Evolutionary conservation across 2,797 vertebrate species (phyloP), one percentile per base, ranked within the genome.

Genomic region (Podargus strigoides): DNA sequence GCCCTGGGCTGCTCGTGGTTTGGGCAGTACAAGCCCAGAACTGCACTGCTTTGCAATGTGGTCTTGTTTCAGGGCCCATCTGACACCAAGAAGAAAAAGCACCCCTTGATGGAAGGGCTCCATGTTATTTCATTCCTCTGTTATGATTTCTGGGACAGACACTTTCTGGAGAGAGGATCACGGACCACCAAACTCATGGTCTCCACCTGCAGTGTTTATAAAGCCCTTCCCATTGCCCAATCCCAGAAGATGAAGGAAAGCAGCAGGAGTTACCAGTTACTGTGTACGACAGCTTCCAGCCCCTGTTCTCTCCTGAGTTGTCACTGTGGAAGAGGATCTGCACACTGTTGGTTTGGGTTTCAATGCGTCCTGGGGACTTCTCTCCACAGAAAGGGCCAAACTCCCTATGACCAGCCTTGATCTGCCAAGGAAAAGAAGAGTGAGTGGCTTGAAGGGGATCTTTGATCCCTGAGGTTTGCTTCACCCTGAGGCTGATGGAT

Each of bases 341-440:
- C 47, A 98, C 91, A 0, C 89, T 92, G 96, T 98, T 98, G 90
- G 97, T 98, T 94, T 98, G 96, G 0, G 98, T 99, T 88, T 98
- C 97, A 82, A 99, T 98, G 56, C 83, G 89, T n/a, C 98, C 99
- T 0, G 99, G 99, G 36, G 98, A 97, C 70, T 68, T 97, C 73
- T 97, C 96, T 13, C 99, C 99, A 94, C 99, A 99, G 87, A 98
- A 98, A 21, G 99, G 99, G 12, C 99, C 99, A 6, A 98, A 97
- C 80, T 97, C 97, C 5, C 82, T 95, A 37, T 91, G 68, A 32
- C 98, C 98, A 7, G 98, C 98, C 97, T 97, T 97, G 75, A 99
- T 98, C 99, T 99, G 95, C 20, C 28, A 3, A 39, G 59, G 3
- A 32, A 82, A 53, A 94, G n/a, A 91, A 34, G n/a, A 56, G 37